Evolutionary conservation across 2,113 vertebrate genomes (phyloP), one percentile per base, ranked within the genome.

Genomic region (Peromyscus polionotus): DNA sequence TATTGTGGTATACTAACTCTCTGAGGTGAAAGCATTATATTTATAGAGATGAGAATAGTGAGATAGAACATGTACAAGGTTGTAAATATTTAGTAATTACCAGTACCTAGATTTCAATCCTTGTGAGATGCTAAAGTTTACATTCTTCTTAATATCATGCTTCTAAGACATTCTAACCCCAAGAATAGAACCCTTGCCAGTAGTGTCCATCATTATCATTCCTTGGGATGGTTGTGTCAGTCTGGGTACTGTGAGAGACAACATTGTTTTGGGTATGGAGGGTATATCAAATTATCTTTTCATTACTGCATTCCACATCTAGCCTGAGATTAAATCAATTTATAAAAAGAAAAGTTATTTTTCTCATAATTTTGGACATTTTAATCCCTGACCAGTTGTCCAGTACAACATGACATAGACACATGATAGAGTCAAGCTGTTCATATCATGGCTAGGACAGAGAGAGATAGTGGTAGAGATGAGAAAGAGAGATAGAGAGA

Each of bases 1-100:
- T 84, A 45, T 67, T 85, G 7, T 83, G 86, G 92, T 61, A 88
- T 4, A 63, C 26, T 92, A 59, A 11, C 93, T 93, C 92, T 93
- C 31, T 90, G 24, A 94, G 8, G 31, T 83, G 36, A 87, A 91
- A 6, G 14, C 57, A 22, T 65, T 88, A 48, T 12, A 33, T 59
- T 92, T 79, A 24, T 13, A 88, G 65, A 91, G 51, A 90, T 77
- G 54, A 92, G 28, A 83, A 90, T 73, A 92, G 2, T 20, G 33
- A 61, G 33, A 54, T 48, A 76, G 87, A 84, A 68, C 73, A 63
- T 93, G 63, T 14, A 48, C 7, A 54, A 80, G 28, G 39, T 92
- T 91, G 36, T 28, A 85, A 88, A 90, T 28, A 90, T n/a, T 65
- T 94, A 68, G 3, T 61, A 97, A 83, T 7, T 90, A 45, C 16